Evolutionary conservation across 2,113 vertebrate species (phyloP).

Genomic region (Lepisosteus oculatus): DNA sequence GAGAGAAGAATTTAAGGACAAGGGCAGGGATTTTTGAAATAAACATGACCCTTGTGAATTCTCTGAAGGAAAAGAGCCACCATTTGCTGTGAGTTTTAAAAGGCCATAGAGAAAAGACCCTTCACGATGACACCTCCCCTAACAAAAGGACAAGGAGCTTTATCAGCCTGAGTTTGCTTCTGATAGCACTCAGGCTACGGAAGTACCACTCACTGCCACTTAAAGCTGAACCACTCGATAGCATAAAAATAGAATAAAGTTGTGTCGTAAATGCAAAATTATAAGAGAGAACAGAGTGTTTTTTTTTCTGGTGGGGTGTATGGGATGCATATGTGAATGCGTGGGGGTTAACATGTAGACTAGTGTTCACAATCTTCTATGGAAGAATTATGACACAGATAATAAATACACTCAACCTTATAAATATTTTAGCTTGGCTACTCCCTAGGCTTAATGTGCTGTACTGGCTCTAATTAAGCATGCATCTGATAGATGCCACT

Average conservation of each 20-base stretch:
- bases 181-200: conserved; percentile 57
- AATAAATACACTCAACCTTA: conserved; percentile 73
- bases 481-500: conserved; percentile 66
- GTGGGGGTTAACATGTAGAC: conserved; percentile 19
- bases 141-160: conserved; percentile 67
- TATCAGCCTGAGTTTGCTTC: conserved; percentile 64
- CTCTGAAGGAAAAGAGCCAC: conserved; percentile 39
- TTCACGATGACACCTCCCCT: conserved; percentile 61
- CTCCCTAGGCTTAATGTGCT: conserved; percentile 69
- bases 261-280: conserved; percentile 65
- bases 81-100: conserved; percentile 51
- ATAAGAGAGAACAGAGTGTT: conserved; percentile 47
- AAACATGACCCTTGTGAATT: conserved; percentile 62
- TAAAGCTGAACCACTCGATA: conserved; percentile 59
- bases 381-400: conserved; percentile 65
- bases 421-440: conserved; percentile 73
- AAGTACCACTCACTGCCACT: conserved; percentile 76
- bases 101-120: conserved; percentile 47
- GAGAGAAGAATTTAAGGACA: conserved; percentile 59
- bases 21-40: conserved; percentile 63
- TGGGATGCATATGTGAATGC: conserved; percentile 19
- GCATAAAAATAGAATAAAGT: conserved; percentile 77
- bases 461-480: conserved; percentile 72
- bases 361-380: conserved; percentile 44
- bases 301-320: conserved; percentile 7